Base-by-base conservation (phyloP, 2,113 vertebrate genomes). In the Nothoprocta pentlandii region DNA sequence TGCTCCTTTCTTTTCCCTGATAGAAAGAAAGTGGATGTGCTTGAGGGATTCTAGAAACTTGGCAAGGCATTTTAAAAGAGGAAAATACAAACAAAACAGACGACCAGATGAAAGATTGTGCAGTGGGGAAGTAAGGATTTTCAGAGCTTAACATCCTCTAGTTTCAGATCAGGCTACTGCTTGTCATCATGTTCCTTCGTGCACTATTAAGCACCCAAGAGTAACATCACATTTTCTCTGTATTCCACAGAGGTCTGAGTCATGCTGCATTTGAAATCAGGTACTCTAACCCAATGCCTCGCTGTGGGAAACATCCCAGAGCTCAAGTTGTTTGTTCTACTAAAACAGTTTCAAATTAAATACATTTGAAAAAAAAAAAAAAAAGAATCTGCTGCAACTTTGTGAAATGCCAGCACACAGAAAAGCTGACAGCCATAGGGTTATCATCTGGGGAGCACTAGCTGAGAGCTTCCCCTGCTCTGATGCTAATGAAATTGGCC, bases 151-250 rank as follows among this genome's bases (percentile, higher is more conserved):
- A 81, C 39, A 41, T 68, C 20, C 41, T 77, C 80, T 87, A 84
- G 58, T 69, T 94, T 92, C 69, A 87, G 51, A 89, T 81, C 69
- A 79, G 53, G 34, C 44, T 93, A 25, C 73, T 75, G 59, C 39
- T 89, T 95, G 66, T 90, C 86, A 89, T 80, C 22, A 6, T 79
- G 61, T 79, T 92, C 51, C 47, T 86, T 86, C 80, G 80, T 73
- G 77, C 80, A 56, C 76, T 87, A 75, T 81, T 92, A 81, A 94
- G 56, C 62, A 81, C 69, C 86, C 58, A 53, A 56, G 80, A 79
- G 74, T 41, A 79, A 36, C 77, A 84, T 76, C 78, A 41, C 15
- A 82, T 79, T 96, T 92, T 84, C 84, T 79, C n/a, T 69, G 49
- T 76, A 54, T 84, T 95, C 88, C 51, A 32, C 42, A 41, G 92